phyloP scores from a whole-genome alignment of 2,113 vertebrate species.

The Gavialis gangeticus region DNA sequence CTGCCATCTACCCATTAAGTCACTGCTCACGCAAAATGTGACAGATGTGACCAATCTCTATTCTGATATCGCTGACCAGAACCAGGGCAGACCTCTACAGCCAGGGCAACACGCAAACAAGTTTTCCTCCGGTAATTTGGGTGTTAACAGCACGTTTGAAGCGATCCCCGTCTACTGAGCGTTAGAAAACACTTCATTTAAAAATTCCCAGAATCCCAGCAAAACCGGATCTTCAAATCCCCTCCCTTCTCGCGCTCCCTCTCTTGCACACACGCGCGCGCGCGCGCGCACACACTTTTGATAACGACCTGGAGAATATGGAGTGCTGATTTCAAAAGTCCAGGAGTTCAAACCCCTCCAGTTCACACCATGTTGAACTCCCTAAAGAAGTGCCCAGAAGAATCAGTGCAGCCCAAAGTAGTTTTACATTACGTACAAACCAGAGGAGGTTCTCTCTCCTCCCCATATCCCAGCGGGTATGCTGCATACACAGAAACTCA shows the following conservation, averaged over 20 bases:
- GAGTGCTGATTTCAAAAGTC: neutral
- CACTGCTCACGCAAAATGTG: neutral
- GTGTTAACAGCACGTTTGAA: neutral
- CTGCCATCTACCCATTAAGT: neutral
- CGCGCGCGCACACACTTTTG: neutral
- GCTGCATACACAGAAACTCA: neutral
- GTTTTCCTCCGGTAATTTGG: neutral
- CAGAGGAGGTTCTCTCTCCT: neutral
- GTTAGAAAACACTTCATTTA: neutral
- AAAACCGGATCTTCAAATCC: accelerated
- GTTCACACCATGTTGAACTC: neutral
- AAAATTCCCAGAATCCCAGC: accelerated
- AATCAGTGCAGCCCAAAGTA: neutral
- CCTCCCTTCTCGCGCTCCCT: accelerated
- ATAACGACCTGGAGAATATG: neutral
- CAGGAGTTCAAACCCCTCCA: neutral
- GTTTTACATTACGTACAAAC: neutral
- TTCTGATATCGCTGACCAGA: accelerated
- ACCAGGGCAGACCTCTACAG: neutral
- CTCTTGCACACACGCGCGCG: neutral
- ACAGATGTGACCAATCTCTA: neutral
- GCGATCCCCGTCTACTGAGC: neutral
- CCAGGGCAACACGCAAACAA: neutral
- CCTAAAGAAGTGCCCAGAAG: neutral
- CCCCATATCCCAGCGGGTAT: neutral